Percentiles rank a stretch among this genome's conserved stretches.
These are phyloP conservation scores for Gnathonemus echidnorhynchus DNA, from an alignment of 2,113 vertebrate genomes.

Conservation along the genomic window DNA sequence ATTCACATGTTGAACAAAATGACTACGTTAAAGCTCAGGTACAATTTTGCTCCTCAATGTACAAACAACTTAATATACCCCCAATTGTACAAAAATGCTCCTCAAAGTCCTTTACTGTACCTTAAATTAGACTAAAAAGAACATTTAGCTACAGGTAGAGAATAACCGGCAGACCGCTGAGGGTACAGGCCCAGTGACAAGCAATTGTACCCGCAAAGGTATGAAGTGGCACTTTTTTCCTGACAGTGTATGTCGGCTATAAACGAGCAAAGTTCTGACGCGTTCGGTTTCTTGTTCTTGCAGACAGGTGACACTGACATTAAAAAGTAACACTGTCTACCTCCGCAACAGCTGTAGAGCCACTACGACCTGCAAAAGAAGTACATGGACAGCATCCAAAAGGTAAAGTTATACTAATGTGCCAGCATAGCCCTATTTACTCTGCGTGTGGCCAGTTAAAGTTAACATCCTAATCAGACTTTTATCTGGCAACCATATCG, in stretches of 20 bases:
- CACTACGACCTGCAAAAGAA: constrained; percentile 48
- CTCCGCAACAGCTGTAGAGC: constrained; percentile 27
- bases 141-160: neutral
- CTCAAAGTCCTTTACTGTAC: neutral
- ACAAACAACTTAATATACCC: neutral
- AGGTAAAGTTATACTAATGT: constrained; percentile 59
- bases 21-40: neutral
- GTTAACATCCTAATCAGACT: constrained; percentile 4
- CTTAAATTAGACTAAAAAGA: neutral
- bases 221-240: neutral
- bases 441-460: neutral
- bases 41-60: neutral
- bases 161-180: neutral
- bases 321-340: constrained; percentile 57
- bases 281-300: neutral
- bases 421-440: constrained; percentile 45
- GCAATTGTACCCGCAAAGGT: neutral
- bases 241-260: neutral
- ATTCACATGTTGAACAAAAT: neutral
- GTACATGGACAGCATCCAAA: constrained; percentile 32
- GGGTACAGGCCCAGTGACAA: neutral
- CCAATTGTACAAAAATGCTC: neutral
- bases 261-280: neutral
- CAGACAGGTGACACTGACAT: constrained; percentile 44
- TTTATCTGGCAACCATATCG: neutral